Evolutionary conservation across 2,888 invertebrate species (phyloP).

Genomic region (Pammene fasciana): DNA sequence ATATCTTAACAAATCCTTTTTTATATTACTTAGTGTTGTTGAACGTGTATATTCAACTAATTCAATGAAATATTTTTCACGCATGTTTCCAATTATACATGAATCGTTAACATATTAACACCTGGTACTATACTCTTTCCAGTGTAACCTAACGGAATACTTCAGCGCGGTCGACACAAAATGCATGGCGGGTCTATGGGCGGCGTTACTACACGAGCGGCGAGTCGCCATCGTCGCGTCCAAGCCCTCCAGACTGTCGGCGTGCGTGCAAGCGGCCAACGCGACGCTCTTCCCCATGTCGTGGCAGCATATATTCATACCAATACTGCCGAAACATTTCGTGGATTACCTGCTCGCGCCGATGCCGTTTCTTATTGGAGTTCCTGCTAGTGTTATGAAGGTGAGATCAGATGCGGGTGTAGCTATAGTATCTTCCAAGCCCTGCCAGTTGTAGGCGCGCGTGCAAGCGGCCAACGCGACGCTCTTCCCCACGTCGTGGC

Average conservation of each 20-base stretch:
- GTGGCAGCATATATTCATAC: constrained; percentile 99
- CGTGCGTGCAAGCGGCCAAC: constrained; percentile 97
- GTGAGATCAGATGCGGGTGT: constrained; percentile 64
- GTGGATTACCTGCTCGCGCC: constrained; percentile 96
- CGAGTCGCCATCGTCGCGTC: constrained; percentile 96
- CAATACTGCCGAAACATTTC: constrained; percentile 94
- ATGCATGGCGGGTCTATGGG: constrained; percentile 98
- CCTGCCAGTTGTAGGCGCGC: constrained; percentile 65
- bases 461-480: constrained; percentile 97
- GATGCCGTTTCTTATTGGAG: constrained; percentile 99
- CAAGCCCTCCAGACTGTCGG: constrained; percentile 94
- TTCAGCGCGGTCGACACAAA: constrained; percentile 97
- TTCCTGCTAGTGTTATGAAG: constrained; percentile 92
- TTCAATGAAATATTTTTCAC: too few relatives aligned
- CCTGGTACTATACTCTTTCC: too few relatives aligned
- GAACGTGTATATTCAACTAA: too few relatives aligned
- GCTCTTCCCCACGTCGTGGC: constrained; percentile 99
- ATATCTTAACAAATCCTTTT: too few relatives aligned
- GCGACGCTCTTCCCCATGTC: constrained; percentile 98
- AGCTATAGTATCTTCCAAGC: too few relatives aligned
- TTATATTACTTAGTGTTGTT: too few relatives aligned
- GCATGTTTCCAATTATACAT: too few relatives aligned
- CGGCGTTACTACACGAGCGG: constrained; percentile 96
- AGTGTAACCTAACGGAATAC: constrained; percentile 98
- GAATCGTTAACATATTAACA: too few relatives aligned